Evolutionary conservation across 2,888 invertebrate genomes (phyloP).

Genomic region (Polyommatus iphigenia): DNA sequence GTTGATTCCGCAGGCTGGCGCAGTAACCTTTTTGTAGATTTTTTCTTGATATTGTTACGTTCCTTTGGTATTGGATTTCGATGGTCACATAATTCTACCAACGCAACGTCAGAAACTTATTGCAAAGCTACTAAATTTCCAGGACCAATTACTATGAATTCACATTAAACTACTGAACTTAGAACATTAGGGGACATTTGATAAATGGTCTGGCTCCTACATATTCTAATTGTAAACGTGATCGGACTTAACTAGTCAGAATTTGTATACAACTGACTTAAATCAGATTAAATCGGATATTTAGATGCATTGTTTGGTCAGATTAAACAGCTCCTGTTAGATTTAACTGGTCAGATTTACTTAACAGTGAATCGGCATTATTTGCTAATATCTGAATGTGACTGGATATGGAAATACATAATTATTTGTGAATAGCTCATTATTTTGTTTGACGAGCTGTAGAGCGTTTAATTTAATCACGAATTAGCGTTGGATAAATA

Average conservation of each 20-base stretch:
- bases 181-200: conserved; percentile 11
- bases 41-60: not conserved
- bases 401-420: not conserved
- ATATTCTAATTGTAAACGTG: conserved; percentile 2
- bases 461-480: conserved; percentile 11
- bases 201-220: not conserved
- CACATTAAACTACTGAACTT: conserved; percentile 14
- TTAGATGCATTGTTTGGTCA: not conserved
- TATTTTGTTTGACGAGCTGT: conserved; percentile 5
- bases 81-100: not conserved
- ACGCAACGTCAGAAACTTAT: not conserved
- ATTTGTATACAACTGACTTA: not conserved
- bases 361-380: not conserved
- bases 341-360: not conserved
- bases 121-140: conserved; percentile 17
- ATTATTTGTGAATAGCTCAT: conserved; percentile 1
- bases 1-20: too few species aligned
- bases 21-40: too few species aligned
- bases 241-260: conserved; percentile 9
- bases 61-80: not conserved
- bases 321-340: not conserved
- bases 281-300: not conserved
- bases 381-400: not conserved
- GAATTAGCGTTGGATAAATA: conserved; percentile 11
- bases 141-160: not conserved